phyloP scores from a whole-genome alignment of 2,113 vertebrate genomes.

The Ploceus nigricollis region DNA sequence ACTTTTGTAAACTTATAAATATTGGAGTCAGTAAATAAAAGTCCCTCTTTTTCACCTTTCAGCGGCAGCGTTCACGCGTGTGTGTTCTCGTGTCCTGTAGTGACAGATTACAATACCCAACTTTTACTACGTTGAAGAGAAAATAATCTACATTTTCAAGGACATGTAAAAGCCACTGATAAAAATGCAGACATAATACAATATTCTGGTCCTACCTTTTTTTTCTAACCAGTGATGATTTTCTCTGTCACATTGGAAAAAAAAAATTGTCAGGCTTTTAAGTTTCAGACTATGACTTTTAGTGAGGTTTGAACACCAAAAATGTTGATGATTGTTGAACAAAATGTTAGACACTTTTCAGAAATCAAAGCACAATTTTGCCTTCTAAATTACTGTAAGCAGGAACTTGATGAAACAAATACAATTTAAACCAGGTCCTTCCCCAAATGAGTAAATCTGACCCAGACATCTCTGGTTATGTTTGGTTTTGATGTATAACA shows the following conservation, averaged over 20 bases:
- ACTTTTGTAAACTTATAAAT: no score
- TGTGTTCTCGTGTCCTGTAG: no score
- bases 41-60: no score
- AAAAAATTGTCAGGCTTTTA: neutral
- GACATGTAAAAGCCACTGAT: neutral
- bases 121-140: neutral
- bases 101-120: accelerated
- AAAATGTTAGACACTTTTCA: neutral
- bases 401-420: neutral
- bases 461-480: neutral
- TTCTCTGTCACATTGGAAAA: neutral
- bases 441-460: neutral
- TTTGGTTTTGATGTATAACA: neutral
- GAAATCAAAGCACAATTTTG: neutral
- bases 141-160: neutral
- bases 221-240: neutral
- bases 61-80: no score
- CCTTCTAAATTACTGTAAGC: neutral
- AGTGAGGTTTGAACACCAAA: neutral
- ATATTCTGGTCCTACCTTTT: neutral
- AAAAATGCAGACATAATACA: neutral
- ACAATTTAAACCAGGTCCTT: neutral
- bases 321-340: neutral
- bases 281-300: neutral
- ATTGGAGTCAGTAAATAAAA: no score